These are phyloP conservation scores for Hoplias malabaricus DNA, from an alignment of 2,113 vertebrate species.

Conservation along the genomic window DNA sequence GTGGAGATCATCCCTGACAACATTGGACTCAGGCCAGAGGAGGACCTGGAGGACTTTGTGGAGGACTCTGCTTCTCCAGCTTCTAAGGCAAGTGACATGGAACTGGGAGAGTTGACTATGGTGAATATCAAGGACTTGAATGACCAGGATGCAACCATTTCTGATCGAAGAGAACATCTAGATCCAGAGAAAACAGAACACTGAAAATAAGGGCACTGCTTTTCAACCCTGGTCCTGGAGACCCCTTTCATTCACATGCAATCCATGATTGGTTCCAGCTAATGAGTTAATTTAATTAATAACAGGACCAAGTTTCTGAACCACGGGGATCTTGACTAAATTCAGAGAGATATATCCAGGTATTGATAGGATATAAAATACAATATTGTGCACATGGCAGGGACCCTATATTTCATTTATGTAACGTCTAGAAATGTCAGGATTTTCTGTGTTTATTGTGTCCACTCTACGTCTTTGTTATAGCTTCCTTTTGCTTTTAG, in stretches of 20 bases:
- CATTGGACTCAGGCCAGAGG: constrained; percentile 61
- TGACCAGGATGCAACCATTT: not conserved
- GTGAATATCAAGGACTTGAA: constrained; percentile 38
- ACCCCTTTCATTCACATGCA: not conserved
- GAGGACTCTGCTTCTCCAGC: constrained; percentile 58
- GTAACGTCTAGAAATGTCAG: too few relatives aligned
- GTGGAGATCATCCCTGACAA: constrained; percentile 78
- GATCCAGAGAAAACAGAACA: constrained; percentile 36
- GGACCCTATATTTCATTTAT: too few relatives aligned
- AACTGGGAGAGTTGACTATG: constrained; percentile 42
- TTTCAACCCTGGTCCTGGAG: not conserved
- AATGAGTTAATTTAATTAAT: too few relatives aligned
- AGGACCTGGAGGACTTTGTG: constrained; percentile 57
- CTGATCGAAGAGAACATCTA: constrained; percentile 27
- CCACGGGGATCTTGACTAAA: too few relatives aligned
- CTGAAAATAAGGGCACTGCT: constrained; percentile 1
- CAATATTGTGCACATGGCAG: too few relatives aligned
- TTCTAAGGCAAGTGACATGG: constrained; percentile 41
- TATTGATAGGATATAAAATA: too few relatives aligned
- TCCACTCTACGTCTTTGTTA: too few relatives aligned
- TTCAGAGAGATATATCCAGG: too few relatives aligned
- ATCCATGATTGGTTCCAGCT: too few relatives aligned
- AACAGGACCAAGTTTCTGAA: too few relatives aligned
- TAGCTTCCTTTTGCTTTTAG: too few relatives aligned
- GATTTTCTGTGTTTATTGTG: too few relatives aligned